Conservation (phyloP, 2,113 vertebrate species). For the Aptenodytes forsteri region DNA sequence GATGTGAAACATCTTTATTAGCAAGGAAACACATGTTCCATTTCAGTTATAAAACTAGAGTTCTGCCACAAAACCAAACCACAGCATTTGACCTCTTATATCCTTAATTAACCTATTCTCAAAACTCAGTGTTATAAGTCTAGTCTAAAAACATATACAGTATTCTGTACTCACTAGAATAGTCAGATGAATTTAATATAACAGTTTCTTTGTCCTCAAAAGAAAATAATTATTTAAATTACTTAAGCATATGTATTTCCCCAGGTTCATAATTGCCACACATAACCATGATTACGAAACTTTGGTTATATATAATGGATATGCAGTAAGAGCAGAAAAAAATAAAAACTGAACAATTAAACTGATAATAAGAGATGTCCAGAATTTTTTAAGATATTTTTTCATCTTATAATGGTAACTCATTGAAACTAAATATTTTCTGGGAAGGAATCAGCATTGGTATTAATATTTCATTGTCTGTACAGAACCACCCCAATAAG, state of each 20-base stretch:
- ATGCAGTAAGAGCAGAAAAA: not conserved
- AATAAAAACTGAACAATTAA: not conserved
- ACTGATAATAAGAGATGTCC: not conserved
- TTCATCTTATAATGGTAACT: not conserved
- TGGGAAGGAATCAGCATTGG: not conserved
- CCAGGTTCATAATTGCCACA: not conserved
- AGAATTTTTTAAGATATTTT: not conserved
- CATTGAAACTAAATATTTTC: not conserved
- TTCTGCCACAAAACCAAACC: conserved; percentile 57
- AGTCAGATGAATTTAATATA: not conserved
- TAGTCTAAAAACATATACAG: not conserved
- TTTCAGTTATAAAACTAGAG: conserved; percentile 59
- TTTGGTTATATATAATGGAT: not conserved
- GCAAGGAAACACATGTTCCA: conserved; percentile 51
- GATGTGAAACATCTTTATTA: conserved; percentile 73
- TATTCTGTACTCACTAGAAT: not conserved
- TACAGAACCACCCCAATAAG: not conserved
- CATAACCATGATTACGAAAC: not conserved
- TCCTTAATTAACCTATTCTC: not conserved
- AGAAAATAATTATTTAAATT: conserved; percentile 17
- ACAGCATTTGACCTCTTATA: conserved; percentile 8
- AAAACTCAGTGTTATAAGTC: not conserved
- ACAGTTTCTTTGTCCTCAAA: not conserved
- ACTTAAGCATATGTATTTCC: not conserved
- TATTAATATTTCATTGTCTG: not conserved